Base-by-base conservation (phyloP, 92 coral and sea anemone genomes). In the Epizoanthus fatuus region DNA sequence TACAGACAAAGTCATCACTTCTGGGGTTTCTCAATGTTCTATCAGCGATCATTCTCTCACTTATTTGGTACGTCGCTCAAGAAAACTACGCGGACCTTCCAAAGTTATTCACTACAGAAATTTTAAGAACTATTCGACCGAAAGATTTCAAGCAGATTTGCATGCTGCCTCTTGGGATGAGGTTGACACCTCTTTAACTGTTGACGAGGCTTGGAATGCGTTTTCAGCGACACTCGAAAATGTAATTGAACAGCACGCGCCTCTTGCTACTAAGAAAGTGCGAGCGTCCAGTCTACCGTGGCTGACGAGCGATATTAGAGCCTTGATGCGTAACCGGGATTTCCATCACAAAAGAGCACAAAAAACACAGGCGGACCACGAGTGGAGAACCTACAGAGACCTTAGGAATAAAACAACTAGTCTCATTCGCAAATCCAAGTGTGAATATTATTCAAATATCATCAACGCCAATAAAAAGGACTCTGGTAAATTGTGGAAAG, bases 21-120 rank as follows among this genome's bases (percentile, higher is more conserved):
- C 85, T 42, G 85, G 75, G 5, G 85, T 65, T 4, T 32, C 55
- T 11, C 85, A 63, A 35, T 80, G 83, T 38, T 38, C 83, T 12
- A 77, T 77, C 52, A 77, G 83, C 19, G 83, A 77, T 77, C 83
- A 77, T 19, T 80, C 85, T 35, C 85, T 80, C 37, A 80, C 60
- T n/a, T 80, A 40, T 45, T 63, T 80, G 35, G 51, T 65, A 45
- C 72, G 85, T 38, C 85, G 75, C 20, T 70, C 45, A 2, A 80
- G 25, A 80, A 80, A 65, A 44, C 74, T 29, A 20, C 74, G 85
- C 15, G 54, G 51, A n/a, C 9, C 85, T 16, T 45, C 37, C 29
- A 80, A 20, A 42, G 55, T 49, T 25, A 63, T 80, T 80, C 15
- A 63, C 29, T 65, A 29, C 74, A 47, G 84, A 79, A 79, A 79